Evolutionary conservation across 2,888 invertebrate genomes (phyloP), one percentile per base, ranked within the genome.

Genomic region (Candidula unifasciata): DNA sequence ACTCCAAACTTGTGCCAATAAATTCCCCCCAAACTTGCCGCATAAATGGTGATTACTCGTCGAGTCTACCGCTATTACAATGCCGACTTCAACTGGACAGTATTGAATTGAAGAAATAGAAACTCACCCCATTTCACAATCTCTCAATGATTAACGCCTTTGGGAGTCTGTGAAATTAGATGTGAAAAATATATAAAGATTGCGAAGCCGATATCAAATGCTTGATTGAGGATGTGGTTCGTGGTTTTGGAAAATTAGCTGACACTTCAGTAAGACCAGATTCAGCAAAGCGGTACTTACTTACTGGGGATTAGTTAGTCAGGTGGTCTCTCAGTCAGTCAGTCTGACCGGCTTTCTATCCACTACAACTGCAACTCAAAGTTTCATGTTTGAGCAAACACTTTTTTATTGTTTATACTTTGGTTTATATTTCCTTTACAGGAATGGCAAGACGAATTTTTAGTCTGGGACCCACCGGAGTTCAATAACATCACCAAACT

Each of bases 401-500:
- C 6, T 10, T 44, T 10, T 44, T 13, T 44, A 10, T 44, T 6
- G 6, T 44, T 44, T 44, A 44, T 44, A 44, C 44, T 44, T 44
- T 44, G 8, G 44, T 68, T 3, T 54, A 3, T 52, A 10, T 54
- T 44, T 54, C 57, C 2, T 64, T 13, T 35, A 6, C 89, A 96
- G 96, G 93, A 92, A 87, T 96, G 96, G 96, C 93, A 90, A 77
- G 97, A 97, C 91, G 95, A 96, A 88, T 95, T 96, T 92, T 94
- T 97, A 30, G 94, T 93, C 27, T 97, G 97, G 97, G 95, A 95
- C 78, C 96, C 96, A 0, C 93, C 94, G 3, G 95, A 96, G 10
- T 96, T 96, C 91, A 95, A 95, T 24, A 95, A 95, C 80, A 95
- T 97, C 35, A 93, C 94, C 6, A 95, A 95, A 85, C 94, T 96